These are phyloP conservation scores for Glaucopsyche alexis DNA, from an alignment of 2,888 invertebrate species.

Conservation along the genomic window DNA sequence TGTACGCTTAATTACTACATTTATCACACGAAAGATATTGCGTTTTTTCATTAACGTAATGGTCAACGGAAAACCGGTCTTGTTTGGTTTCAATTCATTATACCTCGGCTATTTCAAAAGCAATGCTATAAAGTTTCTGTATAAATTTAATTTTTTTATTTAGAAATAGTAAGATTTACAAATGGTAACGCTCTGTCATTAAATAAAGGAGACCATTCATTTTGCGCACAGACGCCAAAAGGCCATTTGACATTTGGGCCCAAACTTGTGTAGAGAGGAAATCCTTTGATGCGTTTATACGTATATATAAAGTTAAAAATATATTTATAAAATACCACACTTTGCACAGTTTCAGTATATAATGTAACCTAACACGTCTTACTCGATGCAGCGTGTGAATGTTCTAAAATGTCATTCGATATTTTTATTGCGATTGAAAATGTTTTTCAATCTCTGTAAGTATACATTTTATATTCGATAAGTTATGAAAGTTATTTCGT, in stretches of 20 bases:
- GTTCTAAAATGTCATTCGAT: not conserved
- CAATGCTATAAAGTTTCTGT: not conserved
- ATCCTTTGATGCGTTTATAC: too few relatives aligned
- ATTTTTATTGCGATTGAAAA: slow-evolving; percentile 11
- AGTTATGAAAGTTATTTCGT: not conserved
- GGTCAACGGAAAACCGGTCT: not conserved
- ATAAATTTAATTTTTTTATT: too few relatives aligned
- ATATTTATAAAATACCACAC: too few relatives aligned
- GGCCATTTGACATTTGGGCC: not conserved
- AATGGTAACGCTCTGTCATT: not conserved
- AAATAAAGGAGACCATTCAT: not conserved
- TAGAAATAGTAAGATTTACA: not conserved
- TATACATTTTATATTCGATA: not conserved
- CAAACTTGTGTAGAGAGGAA: not conserved
- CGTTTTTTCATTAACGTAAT: not conserved
- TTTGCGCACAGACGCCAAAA: not conserved
- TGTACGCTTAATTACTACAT: slow-evolving; percentile 6
- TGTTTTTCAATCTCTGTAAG: not conserved
- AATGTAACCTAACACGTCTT: too few relatives aligned
- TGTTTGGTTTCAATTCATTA: not conserved
- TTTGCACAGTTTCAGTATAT: too few relatives aligned
- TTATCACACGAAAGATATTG: slow-evolving; percentile 16
- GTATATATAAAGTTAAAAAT: too few relatives aligned
- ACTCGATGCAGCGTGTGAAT: not conserved
- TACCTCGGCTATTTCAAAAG: not conserved